Conservation (phyloP, 1,140 invertebrate species). For the Camponotus vicinus region DNA sequence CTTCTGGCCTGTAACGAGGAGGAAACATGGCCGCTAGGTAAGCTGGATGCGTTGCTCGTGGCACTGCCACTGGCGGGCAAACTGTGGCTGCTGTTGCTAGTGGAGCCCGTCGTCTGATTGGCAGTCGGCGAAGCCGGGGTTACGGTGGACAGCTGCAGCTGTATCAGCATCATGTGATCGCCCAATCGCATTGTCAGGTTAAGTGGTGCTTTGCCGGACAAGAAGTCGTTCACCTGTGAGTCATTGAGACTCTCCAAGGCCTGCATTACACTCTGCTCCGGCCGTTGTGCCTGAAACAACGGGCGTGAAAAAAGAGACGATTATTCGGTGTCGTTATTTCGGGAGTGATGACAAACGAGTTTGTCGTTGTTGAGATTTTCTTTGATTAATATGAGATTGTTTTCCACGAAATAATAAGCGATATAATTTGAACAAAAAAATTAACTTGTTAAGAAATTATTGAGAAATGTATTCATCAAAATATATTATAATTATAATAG, state of each 20-base stretch:
- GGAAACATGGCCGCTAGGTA: constrained; percentile 58
- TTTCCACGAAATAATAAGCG: neutral
- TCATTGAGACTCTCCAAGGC: constrained; percentile 97
- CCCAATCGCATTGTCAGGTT: constrained; percentile 97
- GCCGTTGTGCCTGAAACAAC: constrained; percentile 93
- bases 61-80: constrained; percentile 53
- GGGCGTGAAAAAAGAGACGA: neutral
- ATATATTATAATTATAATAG: neutral
- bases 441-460: too few relatives aligned
- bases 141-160: constrained; percentile 96
- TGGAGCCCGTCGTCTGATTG: constrained; percentile 50
- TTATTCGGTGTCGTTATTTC: constrained; percentile 17
- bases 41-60: constrained; percentile 53
- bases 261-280: constrained; percentile 97
- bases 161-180: constrained; percentile 98
- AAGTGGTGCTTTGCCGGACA: constrained; percentile 96
- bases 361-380: constrained; percentile 11
- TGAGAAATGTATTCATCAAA: too few relatives aligned
- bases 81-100: constrained; percentile 4
- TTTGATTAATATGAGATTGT: neutral
- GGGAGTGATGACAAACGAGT: neutral
- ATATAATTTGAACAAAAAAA: neutral
- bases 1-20: constrained; percentile 70
- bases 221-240: constrained; percentile 96
- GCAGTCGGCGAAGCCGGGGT: constrained; percentile 82